These are phyloP conservation scores for Acipenser transmontanus DNA, from an alignment of 2,797 vertebrate species.

Conservation along the genomic window DNA sequence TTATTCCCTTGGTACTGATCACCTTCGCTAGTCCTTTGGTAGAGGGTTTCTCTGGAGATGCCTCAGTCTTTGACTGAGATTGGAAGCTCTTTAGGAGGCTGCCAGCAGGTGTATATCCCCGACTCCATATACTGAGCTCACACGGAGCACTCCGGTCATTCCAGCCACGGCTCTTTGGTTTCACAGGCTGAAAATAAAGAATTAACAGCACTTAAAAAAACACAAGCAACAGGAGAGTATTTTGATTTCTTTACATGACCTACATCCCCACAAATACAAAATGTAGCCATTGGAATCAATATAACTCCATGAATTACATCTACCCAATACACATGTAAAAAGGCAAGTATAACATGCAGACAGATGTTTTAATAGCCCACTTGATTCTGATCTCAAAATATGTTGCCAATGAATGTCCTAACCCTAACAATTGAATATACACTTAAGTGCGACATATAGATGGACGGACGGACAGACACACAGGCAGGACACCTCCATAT, in stretches of 20 bases:
- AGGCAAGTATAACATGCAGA: no score
- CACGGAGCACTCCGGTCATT: constrained; percentile 36
- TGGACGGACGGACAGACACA: no score
- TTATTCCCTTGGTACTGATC: constrained; percentile 52
- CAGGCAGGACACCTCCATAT: no score
- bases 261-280: no score
- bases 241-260: neutral
- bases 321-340: no score
- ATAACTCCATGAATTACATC: no score
- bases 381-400: no score
- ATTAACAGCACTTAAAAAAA: neutral
- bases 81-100: constrained; percentile 25
- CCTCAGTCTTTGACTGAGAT: constrained; percentile 37
- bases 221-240: neutral
- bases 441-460: no score
- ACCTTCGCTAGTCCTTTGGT: constrained; percentile 67
- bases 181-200: constrained; percentile 44
- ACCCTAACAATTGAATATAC: no score
- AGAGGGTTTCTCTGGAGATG: constrained; percentile 44
- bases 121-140: constrained; percentile 76
- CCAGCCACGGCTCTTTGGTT: constrained; percentile 67
- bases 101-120: constrained; percentile 37
- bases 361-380: no score
- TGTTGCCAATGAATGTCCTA: no score
- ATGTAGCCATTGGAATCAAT: no score